These are phyloP conservation scores for Prunella himalayana DNA, from an alignment of 2,113 vertebrate genomes.

Conservation along the genomic window DNA sequence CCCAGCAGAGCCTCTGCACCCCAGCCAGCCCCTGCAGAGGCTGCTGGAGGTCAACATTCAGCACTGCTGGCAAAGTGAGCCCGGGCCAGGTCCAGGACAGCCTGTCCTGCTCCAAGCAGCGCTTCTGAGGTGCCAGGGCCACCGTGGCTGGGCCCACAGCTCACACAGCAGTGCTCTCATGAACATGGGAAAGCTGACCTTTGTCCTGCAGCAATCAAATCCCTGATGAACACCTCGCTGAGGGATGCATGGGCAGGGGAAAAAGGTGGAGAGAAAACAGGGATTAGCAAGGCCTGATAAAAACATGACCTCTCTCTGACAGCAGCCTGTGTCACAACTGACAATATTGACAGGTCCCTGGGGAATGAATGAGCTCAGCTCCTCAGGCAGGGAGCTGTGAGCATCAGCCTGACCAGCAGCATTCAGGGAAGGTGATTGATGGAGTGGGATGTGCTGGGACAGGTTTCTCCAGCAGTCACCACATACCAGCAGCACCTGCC, in stretches of 20 bases:
- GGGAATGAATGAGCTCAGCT: not conserved
- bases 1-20: fast-evolving
- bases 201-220: not conserved
- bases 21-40: not conserved
- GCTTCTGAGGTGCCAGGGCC: not conserved
- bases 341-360: not conserved
- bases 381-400: fast-evolving
- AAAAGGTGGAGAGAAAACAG: not conserved
- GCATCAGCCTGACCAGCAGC: not conserved
- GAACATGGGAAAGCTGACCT: not conserved
- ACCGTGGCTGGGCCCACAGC: not conserved
- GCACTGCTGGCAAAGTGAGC: not conserved
- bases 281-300: not conserved
- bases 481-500: not conserved
- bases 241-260: not conserved
- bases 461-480: not conserved
- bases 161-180: not conserved
- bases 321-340: not conserved
- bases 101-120: not conserved
- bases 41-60: not conserved
- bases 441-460: not conserved
- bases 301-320: not conserved
- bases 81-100: not conserved
- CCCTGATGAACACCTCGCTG: not conserved
- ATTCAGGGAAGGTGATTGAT: not conserved